These are phyloP conservation scores for Syrphus vitripennis DNA, from an alignment of 2,888 invertebrate genomes.

Conservation along the genomic window DNA sequence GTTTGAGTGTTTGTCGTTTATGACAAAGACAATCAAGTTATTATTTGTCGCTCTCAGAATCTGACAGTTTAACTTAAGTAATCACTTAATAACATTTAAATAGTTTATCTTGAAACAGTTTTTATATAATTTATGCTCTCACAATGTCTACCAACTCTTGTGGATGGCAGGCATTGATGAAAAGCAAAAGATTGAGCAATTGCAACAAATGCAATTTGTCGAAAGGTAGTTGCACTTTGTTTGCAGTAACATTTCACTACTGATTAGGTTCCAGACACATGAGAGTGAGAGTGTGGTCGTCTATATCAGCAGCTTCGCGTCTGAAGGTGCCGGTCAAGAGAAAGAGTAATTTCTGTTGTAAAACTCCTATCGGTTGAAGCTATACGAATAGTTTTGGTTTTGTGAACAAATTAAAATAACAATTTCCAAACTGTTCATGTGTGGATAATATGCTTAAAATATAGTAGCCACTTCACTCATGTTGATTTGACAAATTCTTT, in stretches of 20 bases:
- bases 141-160: neutral
- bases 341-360: conserved; percentile 35
- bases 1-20: conserved; percentile 47
- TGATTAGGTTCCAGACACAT: conserved; percentile 37
- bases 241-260: conserved; percentile 44
- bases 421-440: too few species aligned
- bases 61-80: conserved; percentile 49
- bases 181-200: conserved; percentile 47
- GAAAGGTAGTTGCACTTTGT: conserved; percentile 62
- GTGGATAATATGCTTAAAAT: too few species aligned
- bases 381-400: neutral
- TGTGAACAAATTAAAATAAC: neutral
- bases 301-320: conserved; percentile 16
- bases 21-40: conserved; percentile 41
- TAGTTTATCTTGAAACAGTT: neutral
- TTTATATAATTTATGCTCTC: neutral
- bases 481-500: too few species aligned
- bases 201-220: neutral
- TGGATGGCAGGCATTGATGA: neutral
- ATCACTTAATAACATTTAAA: conserved; percentile 66
- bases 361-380: neutral
- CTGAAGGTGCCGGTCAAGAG: conserved; percentile 27
- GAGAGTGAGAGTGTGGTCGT: neutral
- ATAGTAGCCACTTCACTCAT: too few species aligned
- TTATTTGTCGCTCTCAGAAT: conserved; percentile 13